These are phyloP conservation scores for Berghia stephanieae DNA, from an alignment of 1,140 invertebrate genomes.

Conservation along the genomic window DNA sequence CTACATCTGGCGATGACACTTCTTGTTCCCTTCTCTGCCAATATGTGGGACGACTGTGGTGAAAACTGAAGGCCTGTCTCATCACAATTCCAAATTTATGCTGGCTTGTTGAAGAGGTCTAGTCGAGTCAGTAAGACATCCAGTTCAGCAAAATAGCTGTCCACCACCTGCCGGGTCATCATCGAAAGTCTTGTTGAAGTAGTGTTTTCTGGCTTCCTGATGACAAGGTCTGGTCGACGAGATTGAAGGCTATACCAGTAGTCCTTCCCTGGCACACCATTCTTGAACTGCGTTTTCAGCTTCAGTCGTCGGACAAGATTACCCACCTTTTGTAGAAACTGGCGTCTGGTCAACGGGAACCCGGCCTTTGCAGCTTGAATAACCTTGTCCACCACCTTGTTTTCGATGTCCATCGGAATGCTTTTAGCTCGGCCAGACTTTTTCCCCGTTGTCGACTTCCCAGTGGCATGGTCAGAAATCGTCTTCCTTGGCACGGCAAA, in stretches of 20 bases:
- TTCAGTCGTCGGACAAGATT: background rate
- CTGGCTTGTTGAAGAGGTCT: slow-evolving; percentile 9
- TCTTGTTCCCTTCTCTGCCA: slow-evolving; percentile 28
- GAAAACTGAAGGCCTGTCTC: slow-evolving; percentile 38
- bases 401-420: slow-evolving; percentile 14
- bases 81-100: slow-evolving; percentile 42
- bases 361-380: background rate
- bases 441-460: background rate
- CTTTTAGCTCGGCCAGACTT: background rate
- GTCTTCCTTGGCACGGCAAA: slow-evolving; percentile 20
- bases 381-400: slow-evolving; percentile 5
- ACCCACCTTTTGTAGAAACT: slow-evolving; percentile 11
- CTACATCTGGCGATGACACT: slow-evolving; percentile 28
- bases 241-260: slow-evolving; percentile 12
- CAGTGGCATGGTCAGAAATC: background rate
- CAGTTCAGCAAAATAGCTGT: slow-evolving; percentile 23
- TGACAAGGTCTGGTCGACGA: background rate
- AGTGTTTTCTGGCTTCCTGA: background rate
- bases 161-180: slow-evolving; percentile 19
- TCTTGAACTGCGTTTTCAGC: slow-evolving; percentile 6
- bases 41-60: slow-evolving; percentile 33
- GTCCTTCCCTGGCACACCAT: background rate
- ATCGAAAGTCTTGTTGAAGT: background rate
- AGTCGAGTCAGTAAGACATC: slow-evolving; percentile 16
- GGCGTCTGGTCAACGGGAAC: slow-evolving; percentile 6